These are phyloP conservation scores for Ptilodon capucinus DNA, from an alignment of 2,888 invertebrate species.

Conservation along the genomic window DNA sequence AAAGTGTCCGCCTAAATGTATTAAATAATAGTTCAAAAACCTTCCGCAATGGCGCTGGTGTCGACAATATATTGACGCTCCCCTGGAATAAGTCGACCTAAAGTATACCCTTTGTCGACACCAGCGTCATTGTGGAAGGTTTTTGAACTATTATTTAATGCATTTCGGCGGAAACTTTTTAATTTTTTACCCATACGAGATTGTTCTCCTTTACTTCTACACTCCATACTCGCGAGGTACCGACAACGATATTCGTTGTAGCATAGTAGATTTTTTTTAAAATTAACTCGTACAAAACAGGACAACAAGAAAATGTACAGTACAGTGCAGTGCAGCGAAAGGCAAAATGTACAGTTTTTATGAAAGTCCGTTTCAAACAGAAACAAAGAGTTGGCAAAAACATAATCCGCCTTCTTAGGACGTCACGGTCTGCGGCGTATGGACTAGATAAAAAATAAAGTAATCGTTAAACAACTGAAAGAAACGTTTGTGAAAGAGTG, in stretches of 20 bases:
- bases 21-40: too few species aligned
- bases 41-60: too few species aligned
- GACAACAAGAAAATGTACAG: constrained; percentile 21
- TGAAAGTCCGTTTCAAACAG: constrained; percentile 34
- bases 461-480: neutral
- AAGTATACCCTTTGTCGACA: too few species aligned
- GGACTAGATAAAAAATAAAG: constrained; percentile 10
- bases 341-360: constrained; percentile 26
- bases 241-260: neutral
- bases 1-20: too few species aligned
- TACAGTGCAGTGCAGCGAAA: constrained; percentile 19
- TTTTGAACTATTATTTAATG: too few species aligned
- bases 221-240: too few species aligned
- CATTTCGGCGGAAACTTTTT: too few species aligned
- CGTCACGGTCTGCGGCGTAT: constrained; percentile 18
- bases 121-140: too few species aligned
- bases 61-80: too few species aligned
- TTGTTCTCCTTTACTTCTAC: too few species aligned
- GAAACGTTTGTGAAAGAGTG: neutral
- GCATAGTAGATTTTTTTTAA: neutral
- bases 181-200: too few species aligned
- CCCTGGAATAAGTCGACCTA: too few species aligned
- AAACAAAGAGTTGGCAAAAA: constrained; percentile 33
- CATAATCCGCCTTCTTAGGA: constrained; percentile 20
- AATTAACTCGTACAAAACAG: constrained; percentile 21